Evolutionary conservation across 2,888 invertebrate genomes (phyloP).

Genomic region (Ophion slaviceki): DNA sequence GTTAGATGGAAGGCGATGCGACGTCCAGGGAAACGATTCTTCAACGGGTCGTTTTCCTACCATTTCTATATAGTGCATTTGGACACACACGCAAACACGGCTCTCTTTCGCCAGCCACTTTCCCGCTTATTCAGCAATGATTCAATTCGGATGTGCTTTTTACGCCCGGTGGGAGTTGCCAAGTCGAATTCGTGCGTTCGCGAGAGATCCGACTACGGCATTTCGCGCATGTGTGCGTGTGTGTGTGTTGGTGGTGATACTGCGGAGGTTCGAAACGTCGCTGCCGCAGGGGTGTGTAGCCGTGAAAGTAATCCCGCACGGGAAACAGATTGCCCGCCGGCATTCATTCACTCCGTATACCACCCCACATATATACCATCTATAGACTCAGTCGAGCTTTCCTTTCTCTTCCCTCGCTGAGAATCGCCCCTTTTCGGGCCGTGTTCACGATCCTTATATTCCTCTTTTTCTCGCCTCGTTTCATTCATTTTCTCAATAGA

Average conservation of each 20-base stretch:
- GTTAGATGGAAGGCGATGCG: constrained; percentile 39
- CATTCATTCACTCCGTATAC: constrained; percentile 75
- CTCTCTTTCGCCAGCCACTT: constrained; percentile 76
- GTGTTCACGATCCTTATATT: constrained; percentile 52
- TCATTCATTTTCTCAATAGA: constrained; percentile 62
- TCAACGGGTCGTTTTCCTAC: constrained; percentile 58
- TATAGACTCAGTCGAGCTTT: constrained; percentile 34
- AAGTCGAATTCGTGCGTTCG: constrained; percentile 53
- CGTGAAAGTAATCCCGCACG: constrained; percentile 82
- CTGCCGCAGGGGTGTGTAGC: constrained; percentile 76
- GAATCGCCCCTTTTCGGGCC: constrained; percentile 72
- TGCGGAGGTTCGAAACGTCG: constrained; percentile 68
- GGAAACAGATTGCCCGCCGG: constrained; percentile 81
- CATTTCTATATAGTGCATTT: constrained; percentile 30
- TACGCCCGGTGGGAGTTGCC: constrained; percentile 70
- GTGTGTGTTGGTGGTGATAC: constrained; percentile 59
- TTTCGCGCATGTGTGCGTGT: constrained; percentile 18
- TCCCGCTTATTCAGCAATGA: constrained; percentile 84
- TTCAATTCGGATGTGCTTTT: constrained; percentile 81
- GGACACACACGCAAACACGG: constrained; percentile 42
- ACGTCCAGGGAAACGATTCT: constrained; percentile 61
- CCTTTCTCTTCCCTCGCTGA: constrained; percentile 83
- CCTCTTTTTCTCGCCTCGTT: constrained; percentile 61
- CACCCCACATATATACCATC: constrained; percentile 5
- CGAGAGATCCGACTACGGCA: constrained; percentile 6